These are phyloP conservation scores for Ctenoplectra terminalis DNA, from an alignment of 1,140 invertebrate genomes.

Conservation along the genomic window DNA sequence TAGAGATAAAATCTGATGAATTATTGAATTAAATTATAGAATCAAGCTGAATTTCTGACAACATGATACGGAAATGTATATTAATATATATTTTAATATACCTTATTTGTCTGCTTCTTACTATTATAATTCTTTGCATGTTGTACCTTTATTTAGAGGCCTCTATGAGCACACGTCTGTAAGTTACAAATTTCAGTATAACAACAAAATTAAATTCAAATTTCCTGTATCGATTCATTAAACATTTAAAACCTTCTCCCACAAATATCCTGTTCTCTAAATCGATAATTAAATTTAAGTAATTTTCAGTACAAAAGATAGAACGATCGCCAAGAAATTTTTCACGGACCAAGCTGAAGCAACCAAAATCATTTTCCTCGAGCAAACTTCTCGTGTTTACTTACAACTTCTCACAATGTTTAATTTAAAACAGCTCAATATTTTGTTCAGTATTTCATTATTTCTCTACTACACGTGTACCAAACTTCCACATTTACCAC, in stretches of 20 bases:
- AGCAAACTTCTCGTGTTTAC: too few relatives aligned
- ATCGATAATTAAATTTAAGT: too few relatives aligned
- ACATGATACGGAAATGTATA: neutral
- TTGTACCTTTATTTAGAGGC: neutral
- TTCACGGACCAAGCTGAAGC: too few relatives aligned
- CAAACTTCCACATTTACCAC: too few relatives aligned
- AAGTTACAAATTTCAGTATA: neutral
- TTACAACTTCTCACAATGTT: too few relatives aligned
- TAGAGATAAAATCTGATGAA: neutral
- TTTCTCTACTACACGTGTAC: too few relatives aligned
- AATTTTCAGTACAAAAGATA: too few relatives aligned
- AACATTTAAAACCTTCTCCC: neutral
- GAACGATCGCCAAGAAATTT: too few relatives aligned
- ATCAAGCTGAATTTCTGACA: neutral
- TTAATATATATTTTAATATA: constrained; percentile 18
- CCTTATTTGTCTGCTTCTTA: neutral
- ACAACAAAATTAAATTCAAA: neutral
- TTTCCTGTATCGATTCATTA: neutral
- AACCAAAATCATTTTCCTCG: too few relatives aligned
- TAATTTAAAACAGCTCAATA: too few relatives aligned
- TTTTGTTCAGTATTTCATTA: too few relatives aligned
- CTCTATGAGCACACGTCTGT: neutral
- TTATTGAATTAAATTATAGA: neutral
- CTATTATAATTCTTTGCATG: neutral
- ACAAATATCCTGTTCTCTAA: too few relatives aligned